These are phyloP conservation scores for Baryphthengus martii DNA, from an alignment of 2,113 vertebrate species.

Conservation along the genomic window DNA sequence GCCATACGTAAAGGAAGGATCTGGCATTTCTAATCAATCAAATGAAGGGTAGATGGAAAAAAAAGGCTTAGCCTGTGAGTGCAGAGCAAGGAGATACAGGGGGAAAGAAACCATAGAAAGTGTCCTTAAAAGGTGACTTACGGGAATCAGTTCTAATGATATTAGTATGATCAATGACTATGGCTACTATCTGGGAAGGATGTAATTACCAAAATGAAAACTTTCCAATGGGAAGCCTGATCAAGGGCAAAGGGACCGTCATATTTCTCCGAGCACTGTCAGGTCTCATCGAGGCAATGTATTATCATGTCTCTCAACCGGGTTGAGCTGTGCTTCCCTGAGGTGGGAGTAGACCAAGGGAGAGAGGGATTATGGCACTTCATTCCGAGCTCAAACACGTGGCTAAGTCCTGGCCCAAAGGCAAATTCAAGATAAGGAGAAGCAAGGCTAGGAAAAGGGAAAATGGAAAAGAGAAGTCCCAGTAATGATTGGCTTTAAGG, in stretches of 20 bases:
- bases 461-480: background rate
- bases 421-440: background rate
- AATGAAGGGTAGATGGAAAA: slow-evolving; percentile 30
- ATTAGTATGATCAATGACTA: slow-evolving; percentile 57
- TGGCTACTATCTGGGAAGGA: slow-evolving; percentile 26
- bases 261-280: slow-evolving; percentile 48
- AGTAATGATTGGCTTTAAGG: background rate
- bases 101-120: background rate
- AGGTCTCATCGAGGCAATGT: slow-evolving; percentile 21
- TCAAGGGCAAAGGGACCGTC: slow-evolving; percentile 46
- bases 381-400: background rate
- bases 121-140: slow-evolving; percentile 63
- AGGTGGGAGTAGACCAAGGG: background rate
- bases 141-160: slow-evolving; percentile 55
- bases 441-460: background rate
- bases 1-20: slow-evolving; percentile 46
- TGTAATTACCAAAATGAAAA: slow-evolving; percentile 66
- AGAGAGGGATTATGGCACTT: background rate
- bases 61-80: slow-evolving; percentile 29
- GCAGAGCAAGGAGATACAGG: slow-evolving; percentile 20
- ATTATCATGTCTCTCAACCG: background rate
- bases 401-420: background rate
- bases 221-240: slow-evolving; percentile 37
- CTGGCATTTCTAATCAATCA: slow-evolving; percentile 41
- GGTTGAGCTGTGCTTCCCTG: background rate